Conservation (phyloP, 2,113 vertebrate species). For the Tonatia bakeri region DNA sequence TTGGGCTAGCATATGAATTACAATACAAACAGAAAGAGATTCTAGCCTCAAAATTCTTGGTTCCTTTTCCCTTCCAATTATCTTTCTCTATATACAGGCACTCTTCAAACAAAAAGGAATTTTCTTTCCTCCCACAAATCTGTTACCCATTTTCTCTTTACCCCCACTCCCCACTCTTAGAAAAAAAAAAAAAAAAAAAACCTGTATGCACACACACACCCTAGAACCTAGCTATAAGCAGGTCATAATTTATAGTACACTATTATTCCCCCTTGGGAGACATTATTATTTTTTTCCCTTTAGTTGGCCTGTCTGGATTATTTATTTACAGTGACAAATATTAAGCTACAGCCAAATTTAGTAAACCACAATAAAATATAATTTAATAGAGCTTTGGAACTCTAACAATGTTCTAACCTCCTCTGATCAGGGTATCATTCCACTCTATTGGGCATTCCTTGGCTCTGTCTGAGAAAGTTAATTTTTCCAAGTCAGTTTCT, state of each 20-base stretch:
- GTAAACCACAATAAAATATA: background rate
- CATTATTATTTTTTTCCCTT: background rate
- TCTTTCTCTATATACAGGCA: background rate
- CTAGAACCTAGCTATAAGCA: background rate
- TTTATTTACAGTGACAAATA: background rate
- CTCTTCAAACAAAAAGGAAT: background rate
- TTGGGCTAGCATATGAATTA: background rate
- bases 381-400: background rate
- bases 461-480: background rate
- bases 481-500: background rate
- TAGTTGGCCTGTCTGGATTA: background rate
- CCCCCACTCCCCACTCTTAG: background rate
- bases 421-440: background rate
- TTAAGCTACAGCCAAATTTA: background rate
- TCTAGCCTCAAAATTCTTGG: background rate
- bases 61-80: background rate
- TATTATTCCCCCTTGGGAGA: background rate
- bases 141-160: background rate
- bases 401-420: rapidly evolving
- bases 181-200: background rate
- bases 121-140: background rate
- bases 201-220: background rate
- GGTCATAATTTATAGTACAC: background rate
- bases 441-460: background rate
- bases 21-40: background rate